These are phyloP conservation scores for Lasius fuliginosus DNA, from an alignment of 2,888 invertebrate species.

Conservation along the genomic window DNA sequence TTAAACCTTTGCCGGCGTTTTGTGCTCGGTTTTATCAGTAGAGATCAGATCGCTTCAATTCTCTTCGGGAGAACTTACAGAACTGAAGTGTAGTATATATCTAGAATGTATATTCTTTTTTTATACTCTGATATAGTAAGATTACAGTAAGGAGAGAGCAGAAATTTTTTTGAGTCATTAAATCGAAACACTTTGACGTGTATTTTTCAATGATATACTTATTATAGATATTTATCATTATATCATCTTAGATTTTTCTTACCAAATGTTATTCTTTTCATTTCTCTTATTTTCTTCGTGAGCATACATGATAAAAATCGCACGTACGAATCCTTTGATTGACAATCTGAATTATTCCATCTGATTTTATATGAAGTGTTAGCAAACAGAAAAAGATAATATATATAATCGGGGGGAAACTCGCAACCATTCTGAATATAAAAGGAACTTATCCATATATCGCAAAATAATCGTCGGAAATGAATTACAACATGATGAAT, in stretches of 20 bases:
- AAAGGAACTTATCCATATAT: not conserved
- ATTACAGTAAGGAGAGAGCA: not conserved
- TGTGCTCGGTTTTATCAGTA: not conserved
- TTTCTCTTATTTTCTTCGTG: not conserved
- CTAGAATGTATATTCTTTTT: not conserved
- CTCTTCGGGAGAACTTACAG: not conserved
- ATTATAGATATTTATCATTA: no score
- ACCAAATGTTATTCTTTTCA: not conserved
- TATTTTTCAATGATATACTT: not conserved
- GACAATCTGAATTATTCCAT: conserved; percentile 12
- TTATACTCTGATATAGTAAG: not conserved
- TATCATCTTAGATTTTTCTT: not conserved
- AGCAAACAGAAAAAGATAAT: conserved; percentile 2
- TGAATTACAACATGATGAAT: conserved; percentile 2
- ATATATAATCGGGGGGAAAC: not conserved
- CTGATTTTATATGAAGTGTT: not conserved
- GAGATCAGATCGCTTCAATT: not conserved
- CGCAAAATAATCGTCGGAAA: conserved; percentile 9
- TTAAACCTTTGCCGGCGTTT: not conserved
- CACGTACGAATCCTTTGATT: not conserved
- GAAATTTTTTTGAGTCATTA: not conserved
- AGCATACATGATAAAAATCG: not conserved
- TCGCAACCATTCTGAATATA: conserved; percentile 3
- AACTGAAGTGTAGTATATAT: not conserved
- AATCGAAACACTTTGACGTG: not conserved